Evolutionary conservation across 2,113 vertebrate species (phyloP).

Genomic region (Steatornis caripensis): DNA sequence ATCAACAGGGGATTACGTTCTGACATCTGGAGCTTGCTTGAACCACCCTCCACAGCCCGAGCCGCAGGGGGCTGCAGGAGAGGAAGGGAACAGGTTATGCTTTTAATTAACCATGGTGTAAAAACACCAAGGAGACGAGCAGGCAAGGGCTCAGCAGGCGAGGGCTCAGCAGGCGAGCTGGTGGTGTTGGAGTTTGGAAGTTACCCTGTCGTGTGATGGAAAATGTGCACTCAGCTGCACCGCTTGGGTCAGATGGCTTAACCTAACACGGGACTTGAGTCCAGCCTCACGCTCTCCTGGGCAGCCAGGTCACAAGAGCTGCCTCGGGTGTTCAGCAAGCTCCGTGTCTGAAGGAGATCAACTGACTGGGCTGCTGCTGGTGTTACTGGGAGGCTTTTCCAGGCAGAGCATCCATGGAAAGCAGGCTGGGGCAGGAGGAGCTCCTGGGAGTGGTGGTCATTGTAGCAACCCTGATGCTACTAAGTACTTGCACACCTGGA

Average conservation of each 20-base stretch:
- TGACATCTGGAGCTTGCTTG: not conserved
- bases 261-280: rapidly evolving
- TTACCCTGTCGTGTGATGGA: not conserved
- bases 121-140: not conserved
- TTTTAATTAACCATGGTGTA: not conserved
- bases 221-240: not conserved
- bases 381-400: not conserved
- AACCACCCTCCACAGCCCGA: rapidly evolving
- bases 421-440: not conserved
- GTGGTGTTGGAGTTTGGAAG: not conserved
- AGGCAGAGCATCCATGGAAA: not conserved
- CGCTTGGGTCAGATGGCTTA: rapidly evolving
- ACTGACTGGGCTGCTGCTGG: not conserved
- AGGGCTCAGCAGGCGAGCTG: too few species aligned
- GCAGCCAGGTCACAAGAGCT: rapidly evolving
- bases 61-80: not conserved
- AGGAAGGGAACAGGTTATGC: not conserved
- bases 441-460: not conserved
- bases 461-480: not conserved
- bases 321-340: not conserved
- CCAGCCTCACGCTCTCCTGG: not conserved
- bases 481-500: not conserved
- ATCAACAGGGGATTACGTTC: constrained; percentile 41
- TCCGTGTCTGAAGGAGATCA: not conserved
- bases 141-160: not conserved